Base-by-base conservation (phyloP, 2,113 vertebrate genomes). In the Thalassoma bifasciatum region DNA sequence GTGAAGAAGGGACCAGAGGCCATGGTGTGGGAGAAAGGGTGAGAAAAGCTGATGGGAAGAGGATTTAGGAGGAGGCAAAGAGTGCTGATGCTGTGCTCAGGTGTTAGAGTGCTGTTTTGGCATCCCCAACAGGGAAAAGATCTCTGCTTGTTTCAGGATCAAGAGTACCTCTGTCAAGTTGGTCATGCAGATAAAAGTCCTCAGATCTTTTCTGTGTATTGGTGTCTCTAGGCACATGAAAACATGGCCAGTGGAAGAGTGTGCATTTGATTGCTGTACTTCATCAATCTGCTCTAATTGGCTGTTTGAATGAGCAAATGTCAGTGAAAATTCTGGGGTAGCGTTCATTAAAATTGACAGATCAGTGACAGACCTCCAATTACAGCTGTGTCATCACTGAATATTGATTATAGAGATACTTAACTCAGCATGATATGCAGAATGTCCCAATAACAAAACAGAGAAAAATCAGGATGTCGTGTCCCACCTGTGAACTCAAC, bases 281-380 rank as follows among this genome's bases (percentile, higher is more conserved):
- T 63, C 67, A 66, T 83, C 66, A 72, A 70, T 44, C 38, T 59
- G 40, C 52, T 4, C 1, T 84, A 85, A 90, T 83, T 85, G 79
- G 82, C 61, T 63, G 59, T 68, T 91, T 66, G 51, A 78, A 78
- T 61, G 74, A 51, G 51, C 36, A 72, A 82, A 83, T 66, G 78
- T 58, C 63, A 60, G 64, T 34, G 47, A 58, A 79, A 89, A 89
- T 89, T 77, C 58, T 74, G 76, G 79, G 74, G 60, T 81, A 66
- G 66, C 63, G 84, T 90, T 90, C 80, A 88, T 88, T 70, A 81
- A 77, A 56, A 75, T 81, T 83, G 72, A 65, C 66, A 58, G 72
- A 83, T 82, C 72, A 72, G 69, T 78, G 75, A 75, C 57, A 72
- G 63, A 71, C 74, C 47, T 74, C 71, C 77, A 72, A 75, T 88